Conservation (phyloP, 2,888 invertebrate species). For the Drosophila dives region DNA sequence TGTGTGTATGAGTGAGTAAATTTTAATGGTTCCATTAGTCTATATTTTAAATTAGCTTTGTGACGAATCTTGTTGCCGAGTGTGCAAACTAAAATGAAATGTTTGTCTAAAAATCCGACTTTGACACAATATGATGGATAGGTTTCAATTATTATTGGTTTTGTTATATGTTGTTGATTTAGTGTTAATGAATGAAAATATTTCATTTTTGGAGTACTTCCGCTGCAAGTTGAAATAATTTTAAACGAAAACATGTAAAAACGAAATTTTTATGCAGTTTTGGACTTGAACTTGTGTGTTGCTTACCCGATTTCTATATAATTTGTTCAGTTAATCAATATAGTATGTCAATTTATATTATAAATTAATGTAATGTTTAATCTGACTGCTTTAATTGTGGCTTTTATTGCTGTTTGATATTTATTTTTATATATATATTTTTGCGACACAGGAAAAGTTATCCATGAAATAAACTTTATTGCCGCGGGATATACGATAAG, state of each 20-base stretch:
- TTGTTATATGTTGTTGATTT: neutral
- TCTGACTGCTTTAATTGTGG: neutral
- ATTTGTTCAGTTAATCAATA: neutral
- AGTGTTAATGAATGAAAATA: neutral
- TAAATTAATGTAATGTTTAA: neutral
- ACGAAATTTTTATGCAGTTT: too few species aligned
- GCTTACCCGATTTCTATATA: neutral
- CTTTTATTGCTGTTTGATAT: neutral
- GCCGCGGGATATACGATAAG: neutral
- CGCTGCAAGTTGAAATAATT: conserved; percentile 16
- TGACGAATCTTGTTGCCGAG: conserved; percentile 44
- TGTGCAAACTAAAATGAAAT: conserved; percentile 46
- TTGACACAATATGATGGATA: conserved; percentile 46
- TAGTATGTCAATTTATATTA: too few species aligned
- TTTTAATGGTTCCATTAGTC: conserved; percentile 55
- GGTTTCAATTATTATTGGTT: neutral
- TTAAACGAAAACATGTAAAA: neutral
- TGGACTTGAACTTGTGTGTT: neutral
- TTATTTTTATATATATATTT: neutral
- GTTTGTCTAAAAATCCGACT: conserved; percentile 30
- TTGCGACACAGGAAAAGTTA: neutral
- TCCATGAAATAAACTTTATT: neutral
- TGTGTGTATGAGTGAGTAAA: too few species aligned
- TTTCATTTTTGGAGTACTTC: neutral
- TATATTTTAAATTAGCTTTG: conserved; percentile 36